Evolutionary conservation across 2,888 invertebrate genomes (phyloP), one percentile per base, ranked within the genome.

Genomic region (Chrysolina oricalcia): DNA sequence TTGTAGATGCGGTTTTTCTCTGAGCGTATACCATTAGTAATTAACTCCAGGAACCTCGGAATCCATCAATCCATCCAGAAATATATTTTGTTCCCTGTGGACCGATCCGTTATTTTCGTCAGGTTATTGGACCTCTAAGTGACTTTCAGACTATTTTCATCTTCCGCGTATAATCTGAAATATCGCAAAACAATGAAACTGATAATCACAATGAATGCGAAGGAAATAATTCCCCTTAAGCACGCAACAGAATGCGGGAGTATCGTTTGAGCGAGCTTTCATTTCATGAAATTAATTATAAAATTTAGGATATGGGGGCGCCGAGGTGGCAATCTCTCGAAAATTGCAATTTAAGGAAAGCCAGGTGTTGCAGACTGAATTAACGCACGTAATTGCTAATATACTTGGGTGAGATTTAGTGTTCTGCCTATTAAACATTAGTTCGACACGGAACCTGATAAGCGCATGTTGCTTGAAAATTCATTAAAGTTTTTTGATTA

Each of bases 331-430:
- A 73, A 56, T 73, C 64, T 82, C 80, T 77, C 80, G 83, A 84
- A 85, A 86, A 86, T 82, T 83, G 86, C 85, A 85, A 86, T 86
- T 85, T 85, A 82, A 84, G 83, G 83, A 84, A 83, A 82, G 83
- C 84, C 87, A 87, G 88, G 87, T 87, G 87, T 86, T 87, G 86
- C 86, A 86, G 85, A 87, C 83, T 83, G 86, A 87, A 88, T 88
- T 88, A 88, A 87, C 88, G 87, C 86, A 85, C 86, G 87, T 88
- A 88, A 88, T 88, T 88, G 87, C 87, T 87, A 87, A 88, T 88
- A 88, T 87, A 87, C 86, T 87, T 86, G 85, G 84, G 80, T 83
- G 83, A 86, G 87, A 88, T 87, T 87, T 87, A 87, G 86, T 83
- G 86, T 85, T 83, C 81, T 82, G 82, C 83, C 86, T 85, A 85